Evolutionary conservation across 2,797 vertebrate species (phyloP).

Genomic region (Spinus pinus): DNA sequence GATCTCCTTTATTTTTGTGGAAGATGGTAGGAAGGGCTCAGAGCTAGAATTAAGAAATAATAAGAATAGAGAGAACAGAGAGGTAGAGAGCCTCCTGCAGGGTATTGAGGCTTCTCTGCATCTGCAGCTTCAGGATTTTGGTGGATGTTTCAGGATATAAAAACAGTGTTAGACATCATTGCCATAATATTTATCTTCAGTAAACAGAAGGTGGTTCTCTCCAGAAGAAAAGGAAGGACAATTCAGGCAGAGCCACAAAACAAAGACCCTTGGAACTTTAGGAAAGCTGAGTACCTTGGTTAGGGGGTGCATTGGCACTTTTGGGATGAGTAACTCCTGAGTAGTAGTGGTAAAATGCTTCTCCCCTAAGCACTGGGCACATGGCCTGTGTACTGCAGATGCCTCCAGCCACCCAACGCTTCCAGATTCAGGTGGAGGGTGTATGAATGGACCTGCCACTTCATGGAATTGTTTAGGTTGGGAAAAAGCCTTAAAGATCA

Average conservation of each 20-base stretch:
- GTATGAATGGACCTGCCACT: not conserved
- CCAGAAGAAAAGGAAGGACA: not conserved
- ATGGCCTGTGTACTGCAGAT: fast-evolving
- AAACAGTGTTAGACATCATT: not conserved
- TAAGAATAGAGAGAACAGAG: not conserved
- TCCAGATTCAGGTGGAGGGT: not conserved
- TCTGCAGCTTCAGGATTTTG: not conserved
- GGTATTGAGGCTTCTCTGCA: not conserved
- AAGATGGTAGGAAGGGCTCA: not conserved
- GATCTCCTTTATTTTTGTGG: not conserved
- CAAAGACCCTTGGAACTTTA: not conserved
- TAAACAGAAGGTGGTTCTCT: not conserved
- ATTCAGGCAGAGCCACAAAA: not conserved
- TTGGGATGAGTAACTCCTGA: not conserved
- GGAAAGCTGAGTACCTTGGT: not conserved
- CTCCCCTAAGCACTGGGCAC: not conserved
- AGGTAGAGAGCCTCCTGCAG: not conserved
- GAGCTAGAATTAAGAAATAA: not conserved
- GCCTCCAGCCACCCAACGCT: not conserved
- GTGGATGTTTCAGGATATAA: not conserved
- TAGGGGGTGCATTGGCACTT: not conserved
- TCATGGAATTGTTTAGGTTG: not conserved
- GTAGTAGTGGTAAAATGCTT: not conserved
- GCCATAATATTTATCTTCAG: not conserved
- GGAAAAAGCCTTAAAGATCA: not conserved